These are phyloP conservation scores for Biston stratarius DNA, from an alignment of 2,888 invertebrate species.

Conservation along the genomic window DNA sequence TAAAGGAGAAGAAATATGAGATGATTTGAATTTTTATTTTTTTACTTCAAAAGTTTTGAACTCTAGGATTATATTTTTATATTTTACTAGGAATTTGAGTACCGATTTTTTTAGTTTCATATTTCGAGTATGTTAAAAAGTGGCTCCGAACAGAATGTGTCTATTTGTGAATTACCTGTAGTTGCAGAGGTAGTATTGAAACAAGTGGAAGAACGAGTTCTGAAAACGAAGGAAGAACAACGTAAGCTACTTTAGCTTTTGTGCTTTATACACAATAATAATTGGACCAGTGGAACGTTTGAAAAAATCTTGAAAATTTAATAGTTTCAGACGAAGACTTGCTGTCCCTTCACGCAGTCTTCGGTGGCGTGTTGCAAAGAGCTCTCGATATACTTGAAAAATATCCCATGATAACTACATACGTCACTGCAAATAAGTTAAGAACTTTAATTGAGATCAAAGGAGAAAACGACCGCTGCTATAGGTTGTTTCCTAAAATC, in stretches of 20 bases:
- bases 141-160: neutral
- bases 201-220: constrained; percentile 57
- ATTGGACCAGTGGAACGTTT: no score
- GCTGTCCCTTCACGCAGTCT: constrained; percentile 85
- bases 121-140: constrained; percentile 48
- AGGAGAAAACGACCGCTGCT: constrained; percentile 83
- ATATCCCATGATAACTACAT: constrained; percentile 78
- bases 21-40: no score
- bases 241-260: constrained; percentile 29
- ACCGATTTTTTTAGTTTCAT: no score
- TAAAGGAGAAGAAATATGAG: no score
- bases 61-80: no score
- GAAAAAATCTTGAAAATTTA: neutral
- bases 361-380: constrained; percentile 86
- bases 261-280: no score
- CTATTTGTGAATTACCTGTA: constrained; percentile 52
- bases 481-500: constrained; percentile 87
- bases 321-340: constrained; percentile 87
- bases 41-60: no score
- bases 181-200: constrained; percentile 56
- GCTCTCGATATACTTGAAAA: constrained; percentile 88
- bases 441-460: constrained; percentile 87
- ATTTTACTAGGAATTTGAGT: no score
- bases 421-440: constrained; percentile 68
- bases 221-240: constrained; percentile 50